Percentiles rank a stretch among this genome's conserved stretches.
Evolutionary conservation across 2,113 vertebrate genomes (phyloP).

Genomic region (Piliocolobus tephrosceles): DNA sequence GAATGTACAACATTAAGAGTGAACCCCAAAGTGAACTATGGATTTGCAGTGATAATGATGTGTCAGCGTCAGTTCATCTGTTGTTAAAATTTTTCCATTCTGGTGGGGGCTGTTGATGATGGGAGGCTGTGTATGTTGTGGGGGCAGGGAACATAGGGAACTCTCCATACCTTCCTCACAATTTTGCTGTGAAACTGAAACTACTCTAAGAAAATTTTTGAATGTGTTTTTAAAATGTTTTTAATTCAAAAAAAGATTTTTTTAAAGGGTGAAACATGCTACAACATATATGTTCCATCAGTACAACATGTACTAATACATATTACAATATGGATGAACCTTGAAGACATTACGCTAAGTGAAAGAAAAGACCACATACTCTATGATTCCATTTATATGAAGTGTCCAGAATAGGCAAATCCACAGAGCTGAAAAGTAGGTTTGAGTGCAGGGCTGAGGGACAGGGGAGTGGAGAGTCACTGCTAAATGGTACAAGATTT

Average conservation of each 20-base stretch:
- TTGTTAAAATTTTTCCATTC: background rate
- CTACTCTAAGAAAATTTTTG: background rate
- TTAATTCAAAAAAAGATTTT: background rate
- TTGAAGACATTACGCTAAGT: background rate
- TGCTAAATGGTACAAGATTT: background rate
- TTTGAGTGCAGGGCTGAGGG: background rate
- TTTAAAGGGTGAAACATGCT: background rate
- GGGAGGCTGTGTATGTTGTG: background rate
- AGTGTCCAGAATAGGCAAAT: background rate
- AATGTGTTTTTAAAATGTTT: background rate
- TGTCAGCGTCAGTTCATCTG: no score
- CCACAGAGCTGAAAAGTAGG: background rate
- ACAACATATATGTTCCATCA: background rate
- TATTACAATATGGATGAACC: background rate
- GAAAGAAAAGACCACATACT: background rate
- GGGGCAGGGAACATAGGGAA: background rate
- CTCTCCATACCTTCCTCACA: background rate
- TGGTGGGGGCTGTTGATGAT: background rate
- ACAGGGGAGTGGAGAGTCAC: fast-evolving
- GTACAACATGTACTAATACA: background rate
- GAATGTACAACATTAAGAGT: no score
- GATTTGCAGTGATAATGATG: background rate
- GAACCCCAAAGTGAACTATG: background rate
- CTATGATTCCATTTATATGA: background rate
- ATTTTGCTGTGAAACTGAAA: background rate